A percentile compares a stretch with the other conserved stretches of the same genome.
These are phyloP conservation scores for Poicephalus meyeri DNA, from an alignment of 2,113 vertebrate genomes.

Conservation along the genomic window DNA sequence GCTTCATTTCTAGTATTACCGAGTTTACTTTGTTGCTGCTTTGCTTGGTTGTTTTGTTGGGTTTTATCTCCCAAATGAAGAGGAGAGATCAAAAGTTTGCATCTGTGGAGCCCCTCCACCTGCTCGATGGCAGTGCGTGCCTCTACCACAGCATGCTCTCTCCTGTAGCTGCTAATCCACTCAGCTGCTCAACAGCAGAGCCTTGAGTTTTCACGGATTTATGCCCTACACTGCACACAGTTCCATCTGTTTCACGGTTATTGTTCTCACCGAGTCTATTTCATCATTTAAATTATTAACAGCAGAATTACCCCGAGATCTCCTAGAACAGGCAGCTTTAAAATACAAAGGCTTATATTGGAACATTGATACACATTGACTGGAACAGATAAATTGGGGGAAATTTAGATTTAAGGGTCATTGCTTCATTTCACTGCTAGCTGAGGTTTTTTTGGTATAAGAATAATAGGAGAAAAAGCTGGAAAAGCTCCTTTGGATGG, in stretches of 20 bases:
- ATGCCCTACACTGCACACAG: not conserved
- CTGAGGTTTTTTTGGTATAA: not conserved
- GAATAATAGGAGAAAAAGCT: not conserved
- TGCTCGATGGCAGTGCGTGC: not conserved
- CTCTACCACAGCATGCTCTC: not conserved
- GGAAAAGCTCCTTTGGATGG: not conserved
- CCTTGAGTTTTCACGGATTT: conserved; percentile 9
- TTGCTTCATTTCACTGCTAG: not conserved
- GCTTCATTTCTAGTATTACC: not conserved
- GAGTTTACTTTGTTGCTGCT: not conserved
- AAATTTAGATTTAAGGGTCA: not conserved
- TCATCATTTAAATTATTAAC: conserved; percentile 70
- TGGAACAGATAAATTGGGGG: not conserved
- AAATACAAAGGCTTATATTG: not conserved
- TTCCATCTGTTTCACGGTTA: conserved; percentile 27
- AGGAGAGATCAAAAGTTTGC: not conserved
- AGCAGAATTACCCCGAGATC: conserved; percentile 34
- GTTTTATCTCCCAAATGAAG: not conserved
- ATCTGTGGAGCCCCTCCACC: rapidly evolving
- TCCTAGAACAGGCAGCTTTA: not conserved
- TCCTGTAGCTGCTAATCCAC: not conserved
- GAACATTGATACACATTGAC: not conserved
- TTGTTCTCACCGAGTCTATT: not conserved
- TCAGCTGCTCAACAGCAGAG: not conserved
- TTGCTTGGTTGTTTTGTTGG: not conserved